Conservation (phyloP, 2,888 invertebrate species). For the Drosophila cyrtoloma region DNA sequence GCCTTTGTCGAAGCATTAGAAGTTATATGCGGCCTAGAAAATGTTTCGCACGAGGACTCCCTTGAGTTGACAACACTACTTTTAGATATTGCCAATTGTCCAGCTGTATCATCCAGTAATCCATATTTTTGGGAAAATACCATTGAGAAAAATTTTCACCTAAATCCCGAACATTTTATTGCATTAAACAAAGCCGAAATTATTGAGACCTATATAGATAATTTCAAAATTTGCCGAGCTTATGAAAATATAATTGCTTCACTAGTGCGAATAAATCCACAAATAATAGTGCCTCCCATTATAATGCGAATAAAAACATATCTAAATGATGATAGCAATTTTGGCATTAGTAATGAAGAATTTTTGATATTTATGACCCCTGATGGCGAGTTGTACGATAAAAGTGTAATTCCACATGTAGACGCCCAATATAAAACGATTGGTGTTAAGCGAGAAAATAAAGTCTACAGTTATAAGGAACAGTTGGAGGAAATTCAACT, state of each 20-base stretch:
- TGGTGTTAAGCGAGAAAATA: slow-evolving; percentile 96
- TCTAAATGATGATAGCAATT: slow-evolving; percentile 89
- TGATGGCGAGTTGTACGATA: slow-evolving; percentile 96
- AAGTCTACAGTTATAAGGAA: slow-evolving; percentile 98
- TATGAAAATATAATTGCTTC: slow-evolving; percentile 91
- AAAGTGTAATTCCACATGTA: slow-evolving; percentile 89
- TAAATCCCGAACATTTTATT: slow-evolving; percentile 87
- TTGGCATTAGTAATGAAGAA: slow-evolving; percentile 91
- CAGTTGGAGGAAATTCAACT: slow-evolving; percentile 97
- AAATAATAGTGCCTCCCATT: slow-evolving; percentile 88
- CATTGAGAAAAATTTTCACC: slow-evolving; percentile 84
- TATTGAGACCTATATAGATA: slow-evolving; percentile 88
- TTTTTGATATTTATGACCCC: slow-evolving; percentile 93
- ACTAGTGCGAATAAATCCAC: slow-evolving; percentile 88
- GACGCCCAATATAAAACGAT: slow-evolving; percentile 83
- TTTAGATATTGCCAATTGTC: slow-evolving; percentile 91
- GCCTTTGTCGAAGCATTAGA: slow-evolving; percentile 81
- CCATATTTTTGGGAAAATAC: slow-evolving; percentile 90
- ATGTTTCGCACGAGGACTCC: slow-evolving; percentile 85
- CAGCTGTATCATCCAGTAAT: slow-evolving; percentile 87
- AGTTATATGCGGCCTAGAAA: slow-evolving; percentile 75
- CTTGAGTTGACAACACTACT: slow-evolving; percentile 88
- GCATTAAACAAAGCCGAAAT: slow-evolving; percentile 87
- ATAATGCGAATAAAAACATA: slow-evolving; percentile 87
- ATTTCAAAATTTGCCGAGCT: slow-evolving; percentile 86